Conservation (phyloP, 2,797 vertebrate genomes). For the Sylvia borin region DNA sequence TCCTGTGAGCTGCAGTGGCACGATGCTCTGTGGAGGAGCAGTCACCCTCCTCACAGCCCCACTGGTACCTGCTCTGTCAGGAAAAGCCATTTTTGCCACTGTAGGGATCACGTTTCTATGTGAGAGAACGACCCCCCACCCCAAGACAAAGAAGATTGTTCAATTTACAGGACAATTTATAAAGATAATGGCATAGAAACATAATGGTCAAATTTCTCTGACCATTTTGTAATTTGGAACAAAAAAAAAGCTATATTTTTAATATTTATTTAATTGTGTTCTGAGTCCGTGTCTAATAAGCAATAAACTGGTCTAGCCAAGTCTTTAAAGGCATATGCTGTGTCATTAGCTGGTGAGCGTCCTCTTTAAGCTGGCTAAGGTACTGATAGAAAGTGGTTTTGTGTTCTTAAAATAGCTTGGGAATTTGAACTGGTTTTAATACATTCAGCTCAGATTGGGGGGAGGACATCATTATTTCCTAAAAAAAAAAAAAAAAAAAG, state of each 20-base stretch:
- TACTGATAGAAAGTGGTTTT: constrained; percentile 82
- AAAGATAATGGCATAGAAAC: constrained; percentile 71
- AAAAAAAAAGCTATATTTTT: constrained; percentile 70
- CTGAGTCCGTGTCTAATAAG: constrained; percentile 71
- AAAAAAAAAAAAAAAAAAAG: constrained; percentile 64
- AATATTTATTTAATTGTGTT: constrained; percentile 78
- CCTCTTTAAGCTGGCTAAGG: constrained; percentile 85
- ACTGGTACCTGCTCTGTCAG: not conserved
- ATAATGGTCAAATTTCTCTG: constrained; percentile 72
- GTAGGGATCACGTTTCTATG: not conserved
- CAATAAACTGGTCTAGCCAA: constrained; percentile 76
- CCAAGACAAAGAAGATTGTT: constrained; percentile 15
- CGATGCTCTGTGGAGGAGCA: not conserved
- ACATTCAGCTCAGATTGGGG: constrained; percentile 75
- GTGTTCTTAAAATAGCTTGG: constrained; percentile 74
- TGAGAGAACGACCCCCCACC: not conserved
- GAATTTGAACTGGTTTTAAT: constrained; percentile 78
- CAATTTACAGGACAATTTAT: constrained; percentile 65
- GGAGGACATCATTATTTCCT: constrained; percentile 71
- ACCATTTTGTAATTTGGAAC: constrained; percentile 76
- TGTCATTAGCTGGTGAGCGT: constrained; percentile 84
- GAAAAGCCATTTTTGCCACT: constrained; percentile 7
- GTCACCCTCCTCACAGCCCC: not conserved
- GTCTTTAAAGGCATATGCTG: constrained; percentile 65
- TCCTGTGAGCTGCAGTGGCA: not conserved